These are phyloP conservation scores for Sminthurinus signatus DNA, from an alignment of 1,140 invertebrate genomes.

Conservation along the genomic window DNA sequence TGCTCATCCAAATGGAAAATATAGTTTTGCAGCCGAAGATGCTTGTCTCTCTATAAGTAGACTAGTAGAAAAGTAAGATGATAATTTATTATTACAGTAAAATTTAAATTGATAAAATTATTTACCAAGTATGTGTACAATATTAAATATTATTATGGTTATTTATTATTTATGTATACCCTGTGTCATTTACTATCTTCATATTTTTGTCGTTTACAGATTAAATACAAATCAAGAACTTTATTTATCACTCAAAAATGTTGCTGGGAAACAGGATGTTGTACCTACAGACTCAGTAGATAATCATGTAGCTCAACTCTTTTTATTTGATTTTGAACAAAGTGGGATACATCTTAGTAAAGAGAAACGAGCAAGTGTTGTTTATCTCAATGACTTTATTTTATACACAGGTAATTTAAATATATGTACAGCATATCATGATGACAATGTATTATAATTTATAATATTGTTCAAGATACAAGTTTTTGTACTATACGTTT, in stretches of 20 bases:
- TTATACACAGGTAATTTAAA: constrained; percentile 64
- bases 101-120: too few species aligned
- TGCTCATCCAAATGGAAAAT: constrained; percentile 73
- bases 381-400: constrained; percentile 74
- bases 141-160: too few species aligned
- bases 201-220: too few species aligned
- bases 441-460: too few species aligned
- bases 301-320: constrained; percentile 75
- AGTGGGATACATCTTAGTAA: constrained; percentile 90
- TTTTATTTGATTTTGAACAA: constrained; percentile 95
- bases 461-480: too few species aligned
- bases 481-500: too few species aligned
- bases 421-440: too few species aligned
- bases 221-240: constrained; percentile 82
- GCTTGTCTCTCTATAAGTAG: constrained; percentile 78
- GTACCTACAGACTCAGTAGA: constrained; percentile 65
- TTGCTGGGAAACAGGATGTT: constrained; percentile 64
- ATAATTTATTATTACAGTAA: constrained; percentile 7
- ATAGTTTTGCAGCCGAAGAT: constrained; percentile 70
- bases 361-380: constrained; percentile 64
- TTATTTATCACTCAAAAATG: constrained; percentile 66
- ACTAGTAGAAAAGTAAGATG: constrained; percentile 76
- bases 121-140: too few species aligned
- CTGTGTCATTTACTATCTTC: too few species aligned
- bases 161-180: too few species aligned